Conservation (phyloP, 1,140 invertebrate species). For the Liolophura sinensis region DNA sequence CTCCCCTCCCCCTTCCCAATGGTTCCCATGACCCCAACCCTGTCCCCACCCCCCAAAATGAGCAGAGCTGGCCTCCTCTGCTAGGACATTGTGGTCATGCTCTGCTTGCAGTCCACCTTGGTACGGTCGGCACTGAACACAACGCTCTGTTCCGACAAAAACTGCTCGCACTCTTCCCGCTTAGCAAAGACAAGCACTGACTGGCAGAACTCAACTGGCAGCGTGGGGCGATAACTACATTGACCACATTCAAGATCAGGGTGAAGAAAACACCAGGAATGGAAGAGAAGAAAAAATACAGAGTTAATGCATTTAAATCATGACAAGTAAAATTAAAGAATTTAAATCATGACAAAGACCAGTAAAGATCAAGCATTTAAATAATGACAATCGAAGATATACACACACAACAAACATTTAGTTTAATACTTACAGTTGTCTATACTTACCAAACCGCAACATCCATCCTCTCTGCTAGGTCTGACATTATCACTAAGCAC, state of each 20-base stretch:
- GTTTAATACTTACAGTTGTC: too few species aligned
- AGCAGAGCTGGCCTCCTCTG: not conserved
- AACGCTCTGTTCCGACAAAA: conserved; percentile 80
- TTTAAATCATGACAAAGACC: conserved; percentile 46
- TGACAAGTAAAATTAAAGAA: conserved; percentile 8
- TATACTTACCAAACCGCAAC: too few species aligned
- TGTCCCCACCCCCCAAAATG: not conserved
- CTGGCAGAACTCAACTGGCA: conserved; percentile 82
- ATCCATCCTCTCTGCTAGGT: too few species aligned
- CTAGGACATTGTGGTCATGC: conserved; percentile 15
- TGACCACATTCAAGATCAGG: conserved; percentile 8
- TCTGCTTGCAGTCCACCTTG: conserved; percentile 81
- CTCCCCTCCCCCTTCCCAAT: not conserved
- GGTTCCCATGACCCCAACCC: not conserved
- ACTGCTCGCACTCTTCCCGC: conserved; percentile 79
- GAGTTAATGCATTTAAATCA: conserved; percentile 23
- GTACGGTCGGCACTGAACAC: conserved; percentile 72
- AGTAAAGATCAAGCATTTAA: conserved; percentile 65
- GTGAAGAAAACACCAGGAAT: conserved; percentile 5
- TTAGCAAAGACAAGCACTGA: conserved; percentile 85
- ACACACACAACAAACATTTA: not conserved
- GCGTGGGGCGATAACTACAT: conserved; percentile 87
- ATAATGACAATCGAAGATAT: conserved; percentile 28
- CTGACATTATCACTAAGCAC: not conserved
- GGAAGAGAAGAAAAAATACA: conserved; percentile 18